These are phyloP conservation scores for Lamellibrachia satsuma DNA, from an alignment of 2,888 invertebrate species.

Conservation along the genomic window DNA sequence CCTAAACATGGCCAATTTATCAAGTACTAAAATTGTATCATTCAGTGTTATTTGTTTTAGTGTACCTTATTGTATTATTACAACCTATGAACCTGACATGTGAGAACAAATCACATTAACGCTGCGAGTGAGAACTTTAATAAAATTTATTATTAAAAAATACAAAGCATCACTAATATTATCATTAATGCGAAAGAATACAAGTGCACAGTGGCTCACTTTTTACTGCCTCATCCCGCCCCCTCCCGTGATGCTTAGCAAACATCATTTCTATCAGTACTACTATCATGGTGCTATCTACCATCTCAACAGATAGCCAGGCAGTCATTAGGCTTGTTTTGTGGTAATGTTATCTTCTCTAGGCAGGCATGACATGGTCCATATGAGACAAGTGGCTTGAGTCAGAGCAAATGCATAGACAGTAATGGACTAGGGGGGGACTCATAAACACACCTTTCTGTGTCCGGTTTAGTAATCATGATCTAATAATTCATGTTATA, in stretches of 20 bases:
- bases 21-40: neutral
- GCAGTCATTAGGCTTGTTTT: neutral
- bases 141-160: too few relatives aligned
- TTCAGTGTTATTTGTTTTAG: neutral
- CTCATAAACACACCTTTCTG: neutral
- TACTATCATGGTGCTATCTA: neutral
- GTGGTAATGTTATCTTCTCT: conserved; percentile 3
- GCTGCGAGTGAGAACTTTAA: neutral
- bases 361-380: neutral
- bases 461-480: neutral
- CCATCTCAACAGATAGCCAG: neutral
- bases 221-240: neutral
- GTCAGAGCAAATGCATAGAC: neutral
- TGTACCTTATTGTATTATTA: neutral
- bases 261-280: neutral
- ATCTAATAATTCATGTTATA: neutral
- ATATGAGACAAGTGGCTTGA: neutral
- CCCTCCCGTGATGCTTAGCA: neutral
- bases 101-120: neutral
- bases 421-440: neutral
- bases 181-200: neutral
- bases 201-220: neutral
- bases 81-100: neutral
- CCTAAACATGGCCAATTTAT: neutral
- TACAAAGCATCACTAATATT: too few relatives aligned